Base-by-base conservation (phyloP, 2,797 vertebrate species). In the Galago senegalensis region DNA sequence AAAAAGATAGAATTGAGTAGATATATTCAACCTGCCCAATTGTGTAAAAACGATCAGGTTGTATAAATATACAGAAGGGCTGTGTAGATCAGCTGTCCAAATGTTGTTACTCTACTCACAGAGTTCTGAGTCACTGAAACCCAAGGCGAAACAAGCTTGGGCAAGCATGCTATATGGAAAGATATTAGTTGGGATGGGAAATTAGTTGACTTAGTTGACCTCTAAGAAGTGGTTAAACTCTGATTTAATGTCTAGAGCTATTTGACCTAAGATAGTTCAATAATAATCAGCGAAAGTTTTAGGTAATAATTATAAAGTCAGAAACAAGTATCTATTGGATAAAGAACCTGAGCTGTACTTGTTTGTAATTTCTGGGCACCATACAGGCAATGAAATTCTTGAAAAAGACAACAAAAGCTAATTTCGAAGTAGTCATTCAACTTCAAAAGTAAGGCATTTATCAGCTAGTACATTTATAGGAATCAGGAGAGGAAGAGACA, bases 401-500 rank as follows among this genome's bases (percentile, higher is more conserved):
- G 56, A 34, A 95, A 93, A 96, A 77, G 21, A 34, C 14, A 88
- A 87, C 81, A 69, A 43, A 87, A 49, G n/a, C 80, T 49, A 79
- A 34, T 80, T 93, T 94, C 23, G 21, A 17, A 56, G 9, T 83
- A 89, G 23, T 86, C 58, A 70, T 87, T 91, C 91, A 72, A 34
- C 65, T 93, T 89, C 16, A 65, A 60, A 87, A 89, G 65, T 91
- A 72, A 94, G 65, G 25, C 69, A 72, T 84, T 85, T 93, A 90
- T 87, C 82, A 91, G n/a, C 53, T 80, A 88, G 93, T 90, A 11
- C 65, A 79, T 97, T 95, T 94, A 96, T 93, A 86, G 49, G 73
- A 95, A 87, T 94, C 72, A 29, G 63, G 77, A 93, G 53, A 95
- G 79, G 82, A 95, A 87, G 60, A 72, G 20, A 79, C 49, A 31